These are phyloP conservation scores for Brachypalpus laphriformis DNA, from an alignment of 2,888 invertebrate genomes.

Conservation along the genomic window DNA sequence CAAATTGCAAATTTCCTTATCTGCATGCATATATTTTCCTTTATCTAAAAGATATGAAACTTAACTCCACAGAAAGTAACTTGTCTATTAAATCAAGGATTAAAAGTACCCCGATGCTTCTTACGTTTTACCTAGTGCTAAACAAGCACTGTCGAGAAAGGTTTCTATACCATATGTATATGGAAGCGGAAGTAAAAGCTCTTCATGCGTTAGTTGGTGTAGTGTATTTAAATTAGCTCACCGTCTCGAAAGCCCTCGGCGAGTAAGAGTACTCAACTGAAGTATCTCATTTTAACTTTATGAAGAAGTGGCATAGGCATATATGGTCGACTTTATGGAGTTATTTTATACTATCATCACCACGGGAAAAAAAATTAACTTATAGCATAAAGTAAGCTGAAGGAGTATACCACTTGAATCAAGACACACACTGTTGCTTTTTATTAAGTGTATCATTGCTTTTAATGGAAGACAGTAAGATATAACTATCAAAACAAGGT, in stretches of 20 bases:
- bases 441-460: neutral
- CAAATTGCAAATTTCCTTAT: neutral
- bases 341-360: neutral
- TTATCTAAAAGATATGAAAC: neutral
- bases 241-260: neutral
- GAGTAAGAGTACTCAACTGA: neutral
- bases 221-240: conserved; percentile 19
- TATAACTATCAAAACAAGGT: no score
- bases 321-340: neutral
- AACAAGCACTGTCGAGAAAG: neutral
- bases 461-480: neutral
- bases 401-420: neutral
- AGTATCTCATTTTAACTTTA: conserved; percentile 24
- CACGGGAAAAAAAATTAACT: neutral
- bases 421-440: neutral
- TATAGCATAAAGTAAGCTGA: neutral
- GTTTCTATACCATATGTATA: neutral
- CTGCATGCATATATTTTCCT: neutral
- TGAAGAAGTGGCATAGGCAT: neutral
- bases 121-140: neutral
- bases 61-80: conserved; percentile 2
- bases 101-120: neutral
- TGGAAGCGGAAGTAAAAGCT: neutral
- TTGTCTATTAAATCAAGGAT: neutral
- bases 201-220: conserved; percentile 6